phyloP scores from a whole-genome alignment of 2,113 vertebrate genomes.

The Tupaia tana region DNA sequence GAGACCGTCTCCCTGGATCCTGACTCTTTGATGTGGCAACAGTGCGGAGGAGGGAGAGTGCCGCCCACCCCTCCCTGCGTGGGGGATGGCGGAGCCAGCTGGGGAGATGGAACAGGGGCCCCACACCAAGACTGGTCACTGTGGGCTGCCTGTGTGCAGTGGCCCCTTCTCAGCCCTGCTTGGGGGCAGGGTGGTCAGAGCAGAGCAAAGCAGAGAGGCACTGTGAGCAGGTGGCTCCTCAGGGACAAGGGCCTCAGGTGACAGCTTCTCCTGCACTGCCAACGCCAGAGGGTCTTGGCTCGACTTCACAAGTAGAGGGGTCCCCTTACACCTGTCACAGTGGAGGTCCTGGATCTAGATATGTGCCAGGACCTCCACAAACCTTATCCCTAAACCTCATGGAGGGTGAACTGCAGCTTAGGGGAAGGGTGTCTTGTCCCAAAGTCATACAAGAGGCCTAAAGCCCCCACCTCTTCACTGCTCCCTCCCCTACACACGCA shows the following conservation, averaged over 20 bases:
- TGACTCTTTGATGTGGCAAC: neutral
- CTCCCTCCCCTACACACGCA: fast-evolving
- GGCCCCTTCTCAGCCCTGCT: neutral
- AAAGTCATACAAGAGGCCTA: neutral
- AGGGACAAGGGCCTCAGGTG: neutral
- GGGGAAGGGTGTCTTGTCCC: neutral
- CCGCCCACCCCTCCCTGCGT: neutral
- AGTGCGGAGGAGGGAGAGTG: neutral
- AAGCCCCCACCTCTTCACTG: neutral
- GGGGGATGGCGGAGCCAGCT: neutral
- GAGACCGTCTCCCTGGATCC: slow-evolving; percentile 76
- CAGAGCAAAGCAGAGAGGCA: neutral
- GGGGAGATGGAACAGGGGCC: neutral
- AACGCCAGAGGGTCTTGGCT: neutral
- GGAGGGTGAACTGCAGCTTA: neutral
- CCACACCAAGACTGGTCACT: neutral
- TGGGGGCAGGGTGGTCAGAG: neutral
- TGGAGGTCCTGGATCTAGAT: too few species aligned
- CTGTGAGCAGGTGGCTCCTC: too few species aligned
- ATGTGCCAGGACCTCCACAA: neutral
- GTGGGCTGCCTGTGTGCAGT: too few species aligned
- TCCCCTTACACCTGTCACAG: neutral
- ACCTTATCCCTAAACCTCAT: neutral
- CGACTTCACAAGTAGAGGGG: neutral
- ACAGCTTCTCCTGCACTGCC: neutral